phyloP scores from a whole-genome alignment of 2,888 invertebrate species.

The Creontiades dilutus region DNA sequence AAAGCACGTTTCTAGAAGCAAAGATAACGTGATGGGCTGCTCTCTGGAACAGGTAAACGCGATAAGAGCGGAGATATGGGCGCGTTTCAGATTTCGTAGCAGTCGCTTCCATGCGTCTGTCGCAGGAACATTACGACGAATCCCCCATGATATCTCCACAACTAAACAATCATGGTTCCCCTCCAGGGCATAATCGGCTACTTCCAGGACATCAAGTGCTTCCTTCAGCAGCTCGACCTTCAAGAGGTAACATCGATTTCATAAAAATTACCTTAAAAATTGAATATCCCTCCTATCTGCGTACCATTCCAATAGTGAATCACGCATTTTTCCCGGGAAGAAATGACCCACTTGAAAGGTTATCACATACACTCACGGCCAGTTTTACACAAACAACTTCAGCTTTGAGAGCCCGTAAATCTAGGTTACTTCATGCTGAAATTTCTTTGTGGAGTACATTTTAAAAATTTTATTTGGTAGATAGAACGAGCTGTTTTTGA shows the following conservation, averaged over 20 bases:
- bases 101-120: slow-evolving; percentile 35
- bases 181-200: slow-evolving; percentile 27
- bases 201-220: slow-evolving; percentile 37
- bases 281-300: no score
- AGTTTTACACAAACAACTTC: background rate
- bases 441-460: no score
- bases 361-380: background rate
- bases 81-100: background rate
- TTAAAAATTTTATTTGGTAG: no score
- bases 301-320: no score
- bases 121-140: background rate
- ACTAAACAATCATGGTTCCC: slow-evolving; percentile 18
- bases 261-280: no score
- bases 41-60: slow-evolving; percentile 25
- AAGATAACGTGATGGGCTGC: background rate
- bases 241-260: slow-evolving; percentile 24
- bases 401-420: background rate
- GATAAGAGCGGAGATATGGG: slow-evolving; percentile 28
- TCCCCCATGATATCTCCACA: slow-evolving; percentile 13
- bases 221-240: slow-evolving; percentile 46
- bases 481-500: no score
- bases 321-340: no score
- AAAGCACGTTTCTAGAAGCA: background rate
- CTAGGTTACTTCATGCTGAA: background rate
- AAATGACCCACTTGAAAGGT: background rate